Conservation (phyloP, 1,140 invertebrate genomes). For the Penaeus japonicus region DNA sequence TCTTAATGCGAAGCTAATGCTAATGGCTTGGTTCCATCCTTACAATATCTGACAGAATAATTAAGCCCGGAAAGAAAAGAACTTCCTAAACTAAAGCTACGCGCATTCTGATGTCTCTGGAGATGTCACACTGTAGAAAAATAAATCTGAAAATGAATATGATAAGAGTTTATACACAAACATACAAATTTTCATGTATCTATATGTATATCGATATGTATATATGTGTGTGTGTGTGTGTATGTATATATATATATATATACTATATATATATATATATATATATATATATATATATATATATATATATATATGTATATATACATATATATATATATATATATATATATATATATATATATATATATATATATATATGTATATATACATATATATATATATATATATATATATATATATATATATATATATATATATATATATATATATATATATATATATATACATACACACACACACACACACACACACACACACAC, state of each 20-base stretch:
- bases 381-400: neutral
- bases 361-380: slow-evolving; percentile 4
- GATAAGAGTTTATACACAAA: neutral
- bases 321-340: neutral
- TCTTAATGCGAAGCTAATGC: too few relatives aligned
- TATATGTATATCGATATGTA: neutral
- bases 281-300: neutral
- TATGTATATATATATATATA: neutral
- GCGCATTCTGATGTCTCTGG: too few relatives aligned
- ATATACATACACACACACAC: neutral
- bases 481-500: neutral
- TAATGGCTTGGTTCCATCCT: too few relatives aligned
- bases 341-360: neutral
- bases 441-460: slow-evolving; percentile 1
- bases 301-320: neutral
- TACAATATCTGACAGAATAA: too few relatives aligned
- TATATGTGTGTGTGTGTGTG: neutral
- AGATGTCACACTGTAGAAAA: too few relatives aligned
- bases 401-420: neutral
- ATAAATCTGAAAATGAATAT: too few relatives aligned
- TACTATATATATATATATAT: neutral
- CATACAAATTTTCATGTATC: neutral
- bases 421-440: neutral
- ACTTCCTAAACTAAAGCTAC: too few relatives aligned
- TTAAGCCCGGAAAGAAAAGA: too few relatives aligned